These are phyloP conservation scores for Eunapius fragilis DNA, from an alignment of 37 sponge, comb jelly and placozoan genomes.

Conservation along the genomic window DNA sequence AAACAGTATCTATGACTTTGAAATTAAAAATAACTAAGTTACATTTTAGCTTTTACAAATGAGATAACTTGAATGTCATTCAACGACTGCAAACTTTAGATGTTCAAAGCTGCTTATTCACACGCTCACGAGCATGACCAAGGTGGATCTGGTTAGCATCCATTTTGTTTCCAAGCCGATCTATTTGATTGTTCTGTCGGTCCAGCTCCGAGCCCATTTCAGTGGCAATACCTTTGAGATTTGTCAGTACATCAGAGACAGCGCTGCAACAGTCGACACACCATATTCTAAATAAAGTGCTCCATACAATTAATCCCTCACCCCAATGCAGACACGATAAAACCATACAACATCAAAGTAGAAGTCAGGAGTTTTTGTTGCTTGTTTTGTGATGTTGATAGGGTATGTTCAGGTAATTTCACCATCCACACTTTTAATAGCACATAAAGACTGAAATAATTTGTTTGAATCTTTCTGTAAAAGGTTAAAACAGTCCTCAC, in stretches of 20 bases:
- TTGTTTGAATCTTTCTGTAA: too few relatives aligned
- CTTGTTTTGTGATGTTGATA: too few relatives aligned
- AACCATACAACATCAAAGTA: not conserved
- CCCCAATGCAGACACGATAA: not conserved
- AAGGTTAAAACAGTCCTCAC: too few relatives aligned
- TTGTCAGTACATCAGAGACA: slow-evolving; percentile 70
- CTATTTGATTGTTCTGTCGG: slow-evolving; percentile 90
- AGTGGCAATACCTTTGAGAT: slow-evolving; percentile 88
- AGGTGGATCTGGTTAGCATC: slow-evolving; percentile 74
- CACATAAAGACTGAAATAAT: too few relatives aligned
- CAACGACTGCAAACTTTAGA: too few relatives aligned
- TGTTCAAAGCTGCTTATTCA: slow-evolving; percentile 57
- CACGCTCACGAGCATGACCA: slow-evolving; percentile 66
- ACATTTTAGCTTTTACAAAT: too few relatives aligned
- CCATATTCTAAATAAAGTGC: not conserved
- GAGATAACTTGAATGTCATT: too few relatives aligned
- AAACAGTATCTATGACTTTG: too few relatives aligned
- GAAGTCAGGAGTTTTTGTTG: too few relatives aligned
- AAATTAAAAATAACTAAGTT: too few relatives aligned
- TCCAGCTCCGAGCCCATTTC: slow-evolving; percentile 97
- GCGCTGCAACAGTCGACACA: slow-evolving; percentile 28
- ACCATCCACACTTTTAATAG: too few relatives aligned
- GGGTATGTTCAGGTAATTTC: too few relatives aligned
- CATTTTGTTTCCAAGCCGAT: slow-evolving; percentile 79
- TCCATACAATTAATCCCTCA: not conserved